Evolutionary conservation across 2,797 vertebrate genomes (phyloP).

Genomic region (Pipistrellus kuhlii): DNA sequence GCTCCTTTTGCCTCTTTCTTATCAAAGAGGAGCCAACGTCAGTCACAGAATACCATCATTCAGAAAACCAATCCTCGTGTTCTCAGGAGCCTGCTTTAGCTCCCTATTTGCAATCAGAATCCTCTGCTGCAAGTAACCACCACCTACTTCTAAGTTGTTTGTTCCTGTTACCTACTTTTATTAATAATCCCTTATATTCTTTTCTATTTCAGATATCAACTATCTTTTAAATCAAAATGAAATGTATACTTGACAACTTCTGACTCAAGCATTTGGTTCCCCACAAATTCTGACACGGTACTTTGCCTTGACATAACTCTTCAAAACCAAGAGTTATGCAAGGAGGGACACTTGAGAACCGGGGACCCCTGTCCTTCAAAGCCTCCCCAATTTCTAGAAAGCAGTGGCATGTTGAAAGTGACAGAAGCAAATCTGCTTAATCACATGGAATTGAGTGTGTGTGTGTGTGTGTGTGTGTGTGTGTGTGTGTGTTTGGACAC

Average conservation of each 20-base stretch:
- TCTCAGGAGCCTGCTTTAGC: not conserved
- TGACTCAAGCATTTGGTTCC: not conserved
- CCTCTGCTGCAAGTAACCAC: not conserved
- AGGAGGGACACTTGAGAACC: slow-evolving; percentile 50
- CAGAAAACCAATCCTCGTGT: not conserved
- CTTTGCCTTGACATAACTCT: slow-evolving; percentile 78
- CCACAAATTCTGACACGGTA: slow-evolving; percentile 74
- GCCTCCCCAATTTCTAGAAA: slow-evolving; percentile 58
- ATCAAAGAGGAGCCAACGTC: not conserved
- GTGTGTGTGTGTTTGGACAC: not conserved
- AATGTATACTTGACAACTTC: slow-evolving; percentile 77
- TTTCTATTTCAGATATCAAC: slow-evolving; percentile 62
- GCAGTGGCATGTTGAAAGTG: slow-evolving; percentile 75
- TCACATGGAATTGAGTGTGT: slow-evolving; percentile 61
- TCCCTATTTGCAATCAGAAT: not conserved
- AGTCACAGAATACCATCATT: not conserved
- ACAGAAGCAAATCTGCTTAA: slow-evolving; percentile 72
- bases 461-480: not conserved
- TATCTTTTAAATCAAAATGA: slow-evolving; percentile 68
- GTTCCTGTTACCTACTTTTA: slow-evolving; percentile 3
- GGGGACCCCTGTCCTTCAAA: not conserved
- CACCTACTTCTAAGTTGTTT: not conserved
- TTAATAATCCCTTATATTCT: slow-evolving; percentile 59
- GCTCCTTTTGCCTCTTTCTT: slow-evolving; percentile 31
- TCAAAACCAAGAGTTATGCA: slow-evolving; percentile 76